Evolutionary conservation across 2,113 vertebrate genomes (phyloP).

Genomic region (Motacilla alba): DNA sequence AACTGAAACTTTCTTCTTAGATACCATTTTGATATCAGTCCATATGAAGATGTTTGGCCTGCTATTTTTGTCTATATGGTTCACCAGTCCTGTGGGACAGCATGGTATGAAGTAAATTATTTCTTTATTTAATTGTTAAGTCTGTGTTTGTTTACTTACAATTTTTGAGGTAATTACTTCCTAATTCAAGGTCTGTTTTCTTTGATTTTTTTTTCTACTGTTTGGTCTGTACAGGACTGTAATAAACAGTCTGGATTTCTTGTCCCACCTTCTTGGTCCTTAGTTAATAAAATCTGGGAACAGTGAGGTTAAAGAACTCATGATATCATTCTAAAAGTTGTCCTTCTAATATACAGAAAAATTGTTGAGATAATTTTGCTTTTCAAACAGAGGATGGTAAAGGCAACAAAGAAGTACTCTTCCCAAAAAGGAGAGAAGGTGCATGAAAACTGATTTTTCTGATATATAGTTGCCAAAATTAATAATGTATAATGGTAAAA

Average conservation of each 20-base stretch:
- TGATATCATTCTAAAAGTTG: neutral
- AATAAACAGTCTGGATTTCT: neutral
- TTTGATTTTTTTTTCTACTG: neutral
- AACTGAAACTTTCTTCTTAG: constrained; percentile 66
- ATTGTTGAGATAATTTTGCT: neutral
- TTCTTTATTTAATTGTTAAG: neutral
- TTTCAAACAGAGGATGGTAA: neutral
- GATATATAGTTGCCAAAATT: neutral
- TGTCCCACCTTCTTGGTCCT: neutral
- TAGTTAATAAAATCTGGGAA: neutral
- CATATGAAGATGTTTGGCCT: constrained; percentile 94
- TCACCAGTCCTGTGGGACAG: constrained; percentile 91
- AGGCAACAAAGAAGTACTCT: neutral
- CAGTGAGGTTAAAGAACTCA: neutral
- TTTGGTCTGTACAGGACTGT: neutral
- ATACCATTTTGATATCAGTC: constrained; percentile 95
- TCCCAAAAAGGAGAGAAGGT: neutral
- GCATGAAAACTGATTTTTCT: neutral
- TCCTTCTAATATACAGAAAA: neutral
- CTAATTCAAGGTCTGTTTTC: neutral
- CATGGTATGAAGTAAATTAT: constrained; percentile 78
- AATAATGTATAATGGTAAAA: neutral
- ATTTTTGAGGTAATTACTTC: neutral
- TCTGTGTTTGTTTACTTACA: neutral
- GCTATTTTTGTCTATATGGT: constrained; percentile 97